Conservation (phyloP, 2,113 vertebrate genomes). For the Stegostoma tigrinum region DNA sequence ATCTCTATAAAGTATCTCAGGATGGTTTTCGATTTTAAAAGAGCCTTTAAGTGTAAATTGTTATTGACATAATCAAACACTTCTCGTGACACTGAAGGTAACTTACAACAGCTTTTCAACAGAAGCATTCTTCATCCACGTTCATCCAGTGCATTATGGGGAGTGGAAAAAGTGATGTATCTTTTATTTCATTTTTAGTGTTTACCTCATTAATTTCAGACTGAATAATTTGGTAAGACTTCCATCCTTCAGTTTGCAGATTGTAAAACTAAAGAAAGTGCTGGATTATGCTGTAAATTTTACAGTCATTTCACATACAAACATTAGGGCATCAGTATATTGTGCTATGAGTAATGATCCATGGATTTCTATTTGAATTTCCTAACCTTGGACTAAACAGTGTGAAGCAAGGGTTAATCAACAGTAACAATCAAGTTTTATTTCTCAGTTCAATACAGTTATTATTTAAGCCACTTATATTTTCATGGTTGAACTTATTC, state of each 20-base stretch:
- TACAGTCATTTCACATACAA: not conserved
- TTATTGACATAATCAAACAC: not conserved
- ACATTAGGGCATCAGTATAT: not conserved
- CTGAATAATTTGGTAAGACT: not conserved
- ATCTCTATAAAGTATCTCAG: not conserved
- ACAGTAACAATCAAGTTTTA: not conserved
- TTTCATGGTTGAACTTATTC: not conserved
- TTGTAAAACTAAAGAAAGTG: not conserved
- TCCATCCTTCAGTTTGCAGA: no score
- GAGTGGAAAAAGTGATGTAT: not conserved
- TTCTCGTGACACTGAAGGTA: not conserved
- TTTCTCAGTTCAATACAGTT: not conserved
- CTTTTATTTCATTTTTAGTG: not conserved
- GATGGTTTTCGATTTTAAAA: not conserved
- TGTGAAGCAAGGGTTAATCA: not conserved
- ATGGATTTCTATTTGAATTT: not conserved
- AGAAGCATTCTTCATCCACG: not conserved
- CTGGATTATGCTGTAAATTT: not conserved
- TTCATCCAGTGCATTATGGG: not conserved
- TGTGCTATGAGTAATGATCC: not conserved
- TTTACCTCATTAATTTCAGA: not conserved
- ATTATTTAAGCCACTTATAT: not conserved
- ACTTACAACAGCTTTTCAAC: not conserved
- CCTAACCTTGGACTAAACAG: not conserved
- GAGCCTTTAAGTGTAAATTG: not conserved